Conservation (phyloP, 2,797 vertebrate genomes). For the Takifugu ocellatus region DNA sequence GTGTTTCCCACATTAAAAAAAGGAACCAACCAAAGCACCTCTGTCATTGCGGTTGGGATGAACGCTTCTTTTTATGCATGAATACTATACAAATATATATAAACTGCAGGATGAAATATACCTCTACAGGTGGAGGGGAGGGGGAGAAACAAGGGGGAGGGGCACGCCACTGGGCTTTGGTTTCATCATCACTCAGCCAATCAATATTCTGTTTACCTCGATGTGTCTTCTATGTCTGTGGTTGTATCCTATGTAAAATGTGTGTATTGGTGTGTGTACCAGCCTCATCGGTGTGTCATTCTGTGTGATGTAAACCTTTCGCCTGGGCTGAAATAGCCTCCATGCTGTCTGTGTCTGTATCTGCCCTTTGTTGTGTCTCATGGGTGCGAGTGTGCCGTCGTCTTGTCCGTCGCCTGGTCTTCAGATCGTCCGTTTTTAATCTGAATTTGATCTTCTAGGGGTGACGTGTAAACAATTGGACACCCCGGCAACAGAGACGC, state of each 20-base stretch:
- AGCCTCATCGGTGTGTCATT: constrained; percentile 40
- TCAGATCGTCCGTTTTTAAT: constrained; percentile 32
- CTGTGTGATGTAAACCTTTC: constrained; percentile 30
- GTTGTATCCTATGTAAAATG: constrained; percentile 58
- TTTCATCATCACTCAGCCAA: constrained; percentile 25
- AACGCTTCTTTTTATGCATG: constrained; percentile 79
- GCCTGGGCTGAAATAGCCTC: constrained; percentile 27
- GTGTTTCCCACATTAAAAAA: constrained; percentile 73
- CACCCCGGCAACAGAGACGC: constrained; percentile 33
- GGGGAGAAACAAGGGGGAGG: constrained; percentile 47
- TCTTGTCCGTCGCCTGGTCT: constrained; percentile 6
- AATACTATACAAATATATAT: constrained; percentile 77
- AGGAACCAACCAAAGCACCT: constrained; percentile 61
- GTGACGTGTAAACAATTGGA: constrained; percentile 38
- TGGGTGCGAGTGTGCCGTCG: constrained; percentile 21
- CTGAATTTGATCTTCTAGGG: constrained; percentile 22
- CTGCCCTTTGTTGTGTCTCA: constrained; percentile 33
- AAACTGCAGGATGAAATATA: constrained; percentile 73
- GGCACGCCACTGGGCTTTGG: constrained; percentile 30
- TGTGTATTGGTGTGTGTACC: constrained; percentile 39
- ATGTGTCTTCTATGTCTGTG: constrained; percentile 42
- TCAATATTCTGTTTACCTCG: constrained; percentile 36
- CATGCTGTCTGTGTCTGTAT: constrained; percentile 24
- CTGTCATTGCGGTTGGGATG: constrained; percentile 62
- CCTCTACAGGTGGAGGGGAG: constrained; percentile 61